Base-by-base conservation (phyloP, 2,113 vertebrate genomes). In the Collichthys lucidus region DNA sequence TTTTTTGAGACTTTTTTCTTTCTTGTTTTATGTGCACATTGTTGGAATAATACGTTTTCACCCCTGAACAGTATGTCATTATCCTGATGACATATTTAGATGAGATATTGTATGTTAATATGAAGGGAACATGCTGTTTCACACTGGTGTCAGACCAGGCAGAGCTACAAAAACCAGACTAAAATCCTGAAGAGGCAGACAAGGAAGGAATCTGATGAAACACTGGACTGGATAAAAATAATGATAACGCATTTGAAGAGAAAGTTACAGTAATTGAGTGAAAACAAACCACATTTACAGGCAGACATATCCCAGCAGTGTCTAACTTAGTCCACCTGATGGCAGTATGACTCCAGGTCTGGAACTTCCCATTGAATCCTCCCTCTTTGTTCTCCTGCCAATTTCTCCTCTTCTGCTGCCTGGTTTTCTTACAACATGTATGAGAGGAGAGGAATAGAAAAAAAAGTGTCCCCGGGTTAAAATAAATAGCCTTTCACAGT, bases 401-500 rank as follows among this genome's bases (percentile, higher is more conserved):
- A 83, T 86, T 90, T 78, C 56, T 80, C 71, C 63, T 91, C 75
- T 77, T 86, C 84, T 87, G 55, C 68, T 79, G 60, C 71, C 57
- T 82, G 82, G 84, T 84, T 86, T 20, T 63, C 73, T 80, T 84
- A 74, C 79, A 92, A 92, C 86, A 91, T 84, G 86, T 89, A 90
- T 92, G 85, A 92, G 86, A 87, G 86, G 74, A 88, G 68, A 85
- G 80, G 88, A 78, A 86, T 87, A 77, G 83, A 85, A 80, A 91
- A 80, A 94, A 92, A 93, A 94, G 92, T 94, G 92, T 95, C 93
- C 94, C 87, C 90, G 70, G 94, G 94, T 95, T 94, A 95, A 94
- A 95, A 95, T 95, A 95, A 95, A 95, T 94, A 95, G 94, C 92
- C 94, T 95, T 95, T 94, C 93, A 95, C 94, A 92, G 92, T 94